Base-by-base conservation (phyloP, 2,113 vertebrate genomes). In the Callocephalon fimbriatum region DNA sequence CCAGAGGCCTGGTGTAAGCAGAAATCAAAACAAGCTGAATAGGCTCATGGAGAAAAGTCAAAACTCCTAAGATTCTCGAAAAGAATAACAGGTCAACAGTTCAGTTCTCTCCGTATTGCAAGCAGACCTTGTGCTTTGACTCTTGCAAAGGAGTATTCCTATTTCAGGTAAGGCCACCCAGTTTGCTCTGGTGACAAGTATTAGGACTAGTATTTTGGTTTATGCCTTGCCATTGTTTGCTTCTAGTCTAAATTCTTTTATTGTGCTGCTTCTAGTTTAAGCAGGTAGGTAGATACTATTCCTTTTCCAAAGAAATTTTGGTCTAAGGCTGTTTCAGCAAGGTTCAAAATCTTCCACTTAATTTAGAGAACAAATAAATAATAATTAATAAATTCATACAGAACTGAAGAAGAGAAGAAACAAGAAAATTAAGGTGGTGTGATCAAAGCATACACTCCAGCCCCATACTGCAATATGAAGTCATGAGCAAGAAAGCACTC, bases 121-220 rank as follows among this genome's bases (percentile, higher is more conserved):
- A 80, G 14, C 44, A 66, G 15, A 22, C 10, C 1, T 37, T 61
- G 11, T 58, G 15, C 21, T 84, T 79, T 79, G 17, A 15, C 15
- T 37, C 13, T 76, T 20, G 68, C 0, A 1, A 23, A 40, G 0
- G 31, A 82, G 4, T n/a, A 75, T 50, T 71, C 5, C n/a, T 3
- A 8, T 70, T 81, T 84, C 29, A 26, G 16, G 15, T 67, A 40
- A 6, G 19, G 10, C 6, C n/a, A 74, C 16, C 8, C 8, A 45
- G 8, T 66, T 66, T 72, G 25, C 35, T 82, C 35, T 3, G 3
- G 32, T 37, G 45, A 54, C 25, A 71, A 62, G 32, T 29, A 58
- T 53, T 63, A 78, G 12, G 15, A 50, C 15, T 5, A 63, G 4
- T 11, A 27, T 37, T 85, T 93, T n/a, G 7, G 14, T 32, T 77